Evolutionary conservation across 1,140 invertebrate species (phyloP), one percentile per base, ranked within the genome.

Genomic region (Brachionus sp.): DNA sequence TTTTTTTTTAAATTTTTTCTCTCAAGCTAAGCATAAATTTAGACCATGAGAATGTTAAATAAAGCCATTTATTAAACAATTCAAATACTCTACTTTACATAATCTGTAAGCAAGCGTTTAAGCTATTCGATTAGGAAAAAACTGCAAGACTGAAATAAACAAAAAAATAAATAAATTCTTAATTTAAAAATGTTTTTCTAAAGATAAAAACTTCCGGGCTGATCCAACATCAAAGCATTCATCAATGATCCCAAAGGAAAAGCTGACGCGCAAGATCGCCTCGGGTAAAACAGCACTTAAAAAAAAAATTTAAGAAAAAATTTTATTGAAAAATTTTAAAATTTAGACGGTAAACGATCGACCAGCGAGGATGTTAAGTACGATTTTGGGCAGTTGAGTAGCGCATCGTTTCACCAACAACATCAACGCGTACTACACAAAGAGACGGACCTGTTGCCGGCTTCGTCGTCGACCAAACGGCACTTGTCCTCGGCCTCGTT

Each of bases 401-500:
- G 19, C 44, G 33, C 66, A 0, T 70, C 37, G 12, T 39, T 70
- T 9, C 66, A 70, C 33, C 66, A 70, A 3, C 66, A 70, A 16
- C n/a, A n/a, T n/a, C 50, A 57, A 57, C 70, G 70, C 9, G 13
- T 50, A 3, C 9, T 75, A 16, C 70, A 75, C 39, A 23, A 44
- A 46, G 70, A 75, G 0, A 29, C 9, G 10, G 70, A 75, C 3
- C 7, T 29, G 44, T 12, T 75, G 23, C 19, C 70, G 0, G 12
- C 16, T 25, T 25, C 62, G 10, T 66, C 42, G 1, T 12, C 12
- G 6, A 75, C 42, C 19, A 75, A 75, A n/a, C 70, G 70, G 9
- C 70, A 75, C 70, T 46, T 75, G 33, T 44, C 70, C 0, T 46
- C 70, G 25, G 70, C 39, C 13, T 75, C 70, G 29, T 75, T 75